Percentiles rank a stretch among this genome's conserved stretches.
phyloP scores from a whole-genome alignment of 2,797 vertebrate genomes.

The Etheostoma nigrum region DNA sequence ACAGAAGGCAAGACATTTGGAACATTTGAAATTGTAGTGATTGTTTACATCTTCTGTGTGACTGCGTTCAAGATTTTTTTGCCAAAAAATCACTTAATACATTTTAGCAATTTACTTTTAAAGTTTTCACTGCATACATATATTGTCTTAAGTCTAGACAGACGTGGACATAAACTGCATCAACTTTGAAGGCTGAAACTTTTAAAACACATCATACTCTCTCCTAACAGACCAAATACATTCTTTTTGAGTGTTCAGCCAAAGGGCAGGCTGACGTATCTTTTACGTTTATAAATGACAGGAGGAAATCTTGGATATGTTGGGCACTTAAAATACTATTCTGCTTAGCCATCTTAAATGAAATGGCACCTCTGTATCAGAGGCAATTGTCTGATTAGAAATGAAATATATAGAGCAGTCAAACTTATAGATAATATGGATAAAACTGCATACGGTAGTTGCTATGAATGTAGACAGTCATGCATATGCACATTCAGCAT shows the following conservation, averaged over 20 bases:
- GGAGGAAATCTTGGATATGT: constrained; percentile 38
- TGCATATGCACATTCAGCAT: constrained; percentile 1
- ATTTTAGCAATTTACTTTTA: no score
- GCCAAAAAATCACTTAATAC: no score
- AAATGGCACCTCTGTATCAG: neutral
- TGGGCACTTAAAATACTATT: constrained; percentile 48
- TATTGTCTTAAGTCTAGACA: no score
- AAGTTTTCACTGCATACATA: no score
- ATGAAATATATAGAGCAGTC: neutral
- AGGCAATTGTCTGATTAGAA: neutral
- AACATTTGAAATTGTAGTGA: no score
- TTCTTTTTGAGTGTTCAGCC: constrained; percentile 37
- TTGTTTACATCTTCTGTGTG: no score
- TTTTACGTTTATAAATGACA: constrained; percentile 31
- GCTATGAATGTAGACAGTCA: constrained; percentile 5
- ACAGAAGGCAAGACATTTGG: no score
- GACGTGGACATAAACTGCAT: no score
- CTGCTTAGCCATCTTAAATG: constrained; percentile 21
- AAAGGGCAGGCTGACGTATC: constrained; percentile 41
- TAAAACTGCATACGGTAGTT: constrained; percentile 1
- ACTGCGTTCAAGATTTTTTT: no score
- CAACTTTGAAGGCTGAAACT: constrained; percentile 2
- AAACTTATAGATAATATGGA: constrained; percentile 1
- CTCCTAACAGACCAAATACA: constrained; percentile 27
- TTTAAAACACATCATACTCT: constrained; percentile 13